These are phyloP conservation scores for Peromyscus attwateri DNA, from an alignment of 2,797 vertebrate species.

Conservation along the genomic window DNA sequence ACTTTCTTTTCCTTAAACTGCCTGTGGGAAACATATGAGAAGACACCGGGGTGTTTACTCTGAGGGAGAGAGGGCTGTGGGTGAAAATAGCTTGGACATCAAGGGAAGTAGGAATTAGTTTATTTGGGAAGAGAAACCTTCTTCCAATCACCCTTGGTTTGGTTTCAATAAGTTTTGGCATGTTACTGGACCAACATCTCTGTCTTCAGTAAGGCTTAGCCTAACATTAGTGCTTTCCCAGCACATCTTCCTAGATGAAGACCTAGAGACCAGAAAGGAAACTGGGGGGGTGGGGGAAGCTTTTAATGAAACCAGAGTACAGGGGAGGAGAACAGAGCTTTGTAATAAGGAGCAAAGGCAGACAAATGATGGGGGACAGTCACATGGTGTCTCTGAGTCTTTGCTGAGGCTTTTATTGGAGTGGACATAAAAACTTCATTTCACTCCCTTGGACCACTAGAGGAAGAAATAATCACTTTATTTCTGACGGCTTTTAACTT, in stretches of 20 bases:
- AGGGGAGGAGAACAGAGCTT: background rate
- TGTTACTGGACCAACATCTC: background rate
- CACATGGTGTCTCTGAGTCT: background rate
- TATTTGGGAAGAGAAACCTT: background rate
- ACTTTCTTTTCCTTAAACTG: conserved; percentile 23
- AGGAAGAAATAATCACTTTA: background rate
- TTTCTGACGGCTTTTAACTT: background rate
- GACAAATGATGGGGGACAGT: background rate
- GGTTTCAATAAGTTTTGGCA: background rate
- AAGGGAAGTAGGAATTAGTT: background rate
- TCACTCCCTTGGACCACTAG: background rate
- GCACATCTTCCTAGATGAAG: background rate
- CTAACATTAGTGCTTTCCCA: background rate
- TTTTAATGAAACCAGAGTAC: background rate
- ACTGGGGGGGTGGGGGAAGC: no score
- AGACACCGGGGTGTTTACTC: background rate
- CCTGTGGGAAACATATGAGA: background rate
- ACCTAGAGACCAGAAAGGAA: background rate
- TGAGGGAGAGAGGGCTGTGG: background rate
- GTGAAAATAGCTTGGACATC: background rate
- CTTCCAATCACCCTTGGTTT: background rate
- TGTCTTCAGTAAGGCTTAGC: background rate
- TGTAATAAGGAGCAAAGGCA: background rate
- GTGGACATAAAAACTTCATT: background rate
- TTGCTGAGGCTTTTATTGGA: background rate